Base-by-base conservation (phyloP, 2,797 vertebrate genomes). In the Pipistrellus kuhlii region DNA sequence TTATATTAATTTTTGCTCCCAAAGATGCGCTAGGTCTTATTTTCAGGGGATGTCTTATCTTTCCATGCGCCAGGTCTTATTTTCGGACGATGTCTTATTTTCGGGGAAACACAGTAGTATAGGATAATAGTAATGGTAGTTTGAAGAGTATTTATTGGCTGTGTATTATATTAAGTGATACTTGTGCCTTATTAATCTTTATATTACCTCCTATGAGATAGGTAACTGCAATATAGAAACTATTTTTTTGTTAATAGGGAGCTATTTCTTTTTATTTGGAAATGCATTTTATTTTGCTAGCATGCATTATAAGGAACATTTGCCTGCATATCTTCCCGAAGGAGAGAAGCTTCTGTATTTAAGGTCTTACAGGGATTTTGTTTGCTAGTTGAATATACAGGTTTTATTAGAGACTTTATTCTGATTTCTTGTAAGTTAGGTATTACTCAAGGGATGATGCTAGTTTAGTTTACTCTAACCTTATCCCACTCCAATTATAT, bases 261-360 rank as follows among this genome's bases (percentile, higher is more conserved):
- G 5, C 46, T 72, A 13, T 75, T 94, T 72, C 30, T 41, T 95
- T 95, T 85, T 94, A 44, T 84, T 80, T 83, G 41, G 11, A 77
- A 68, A 13, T 64, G 3, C 48, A 69, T 15, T 68, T 85, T 77
- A 71, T 86, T 91, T 96, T 83, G 35, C 38, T 15, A 91, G 41
- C 32, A 62, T 80, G 77, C 85, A 78, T 71, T 93, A 41, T 71
- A 84, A 86, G 32, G 46, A 91, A 77, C 14, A 35, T 14, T 55
- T 94, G 32, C 4, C 2, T 90, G 0, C 85, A 25, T 80, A 17
- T 76, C 66, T 84, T 91, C 23, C 75, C 91, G 13, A 84, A 55
- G 14, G 75, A 23, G 57, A 90, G 64, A 87, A 83, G 46, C 20
- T 91, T 88, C 64, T 89, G 8, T 77, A 55, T 2, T 78, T 17